Percentiles rank a stretch among this genome's conserved stretches.
phyloP scores from a whole-genome alignment of 2,113 vertebrate genomes.

The Serinus canaria region DNA sequence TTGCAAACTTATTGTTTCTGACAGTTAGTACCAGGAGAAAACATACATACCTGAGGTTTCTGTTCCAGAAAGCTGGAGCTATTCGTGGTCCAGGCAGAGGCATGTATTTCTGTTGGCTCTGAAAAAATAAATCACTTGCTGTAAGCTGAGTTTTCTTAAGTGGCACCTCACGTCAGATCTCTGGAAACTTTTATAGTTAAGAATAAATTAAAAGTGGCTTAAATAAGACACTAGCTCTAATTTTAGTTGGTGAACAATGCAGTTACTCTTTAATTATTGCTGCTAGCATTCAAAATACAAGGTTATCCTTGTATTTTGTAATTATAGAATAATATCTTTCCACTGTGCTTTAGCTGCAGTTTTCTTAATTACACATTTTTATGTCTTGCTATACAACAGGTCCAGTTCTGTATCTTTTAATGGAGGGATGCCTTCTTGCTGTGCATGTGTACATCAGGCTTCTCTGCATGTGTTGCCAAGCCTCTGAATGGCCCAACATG shows the following conservation, averaged over 20 bases:
- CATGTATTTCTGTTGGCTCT: slow-evolving; percentile 17
- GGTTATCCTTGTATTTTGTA: not conserved
- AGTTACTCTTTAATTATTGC: not conserved
- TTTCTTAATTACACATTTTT: not conserved
- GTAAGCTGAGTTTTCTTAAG: not conserved
- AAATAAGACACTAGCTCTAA: not conserved
- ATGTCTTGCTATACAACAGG: not conserved
- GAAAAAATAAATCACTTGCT: slow-evolving; percentile 21
- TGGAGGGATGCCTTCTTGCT: not conserved
- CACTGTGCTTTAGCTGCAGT: not conserved
- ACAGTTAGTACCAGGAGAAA: not conserved
- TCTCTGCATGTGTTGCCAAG: not conserved
- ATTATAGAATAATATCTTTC: not conserved
- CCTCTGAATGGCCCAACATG: not conserved
- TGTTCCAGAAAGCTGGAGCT: slow-evolving; percentile 17
- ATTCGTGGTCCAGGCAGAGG: not conserved
- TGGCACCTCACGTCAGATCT: not conserved
- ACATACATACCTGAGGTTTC: slow-evolving; percentile 38
- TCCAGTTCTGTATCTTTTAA: not conserved
- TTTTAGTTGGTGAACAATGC: not conserved
- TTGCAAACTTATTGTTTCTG: not conserved
- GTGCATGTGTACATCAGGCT: not conserved
- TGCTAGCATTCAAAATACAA: not conserved
- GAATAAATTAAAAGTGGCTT: not conserved
- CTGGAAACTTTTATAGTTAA: not conserved